phyloP scores from a whole-genome alignment of 92 coral and sea anemone species.

The Porites rus region DNA sequence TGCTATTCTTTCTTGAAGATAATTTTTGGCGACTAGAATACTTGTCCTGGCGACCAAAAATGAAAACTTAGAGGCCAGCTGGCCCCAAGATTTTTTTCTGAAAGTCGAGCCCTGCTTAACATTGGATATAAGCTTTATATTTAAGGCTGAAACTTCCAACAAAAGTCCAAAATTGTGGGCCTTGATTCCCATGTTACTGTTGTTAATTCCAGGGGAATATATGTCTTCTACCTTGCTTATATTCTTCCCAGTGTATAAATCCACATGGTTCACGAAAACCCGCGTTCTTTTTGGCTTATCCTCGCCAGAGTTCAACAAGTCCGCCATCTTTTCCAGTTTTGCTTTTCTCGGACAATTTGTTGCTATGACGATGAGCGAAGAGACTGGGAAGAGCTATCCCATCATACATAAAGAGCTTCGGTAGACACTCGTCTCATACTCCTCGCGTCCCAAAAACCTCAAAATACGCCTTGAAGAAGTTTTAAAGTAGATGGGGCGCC shows the following conservation, averaged over 20 bases:
- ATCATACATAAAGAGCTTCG: not conserved
- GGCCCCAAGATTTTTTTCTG: too few species aligned
- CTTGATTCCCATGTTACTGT: too few species aligned
- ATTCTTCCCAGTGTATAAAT: slow-evolving; percentile 87
- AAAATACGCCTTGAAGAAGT: too few species aligned
- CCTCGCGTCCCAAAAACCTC: not conserved
- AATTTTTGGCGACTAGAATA: too few species aligned
- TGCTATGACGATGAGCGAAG: slow-evolving; percentile 18
- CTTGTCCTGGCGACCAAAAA: too few species aligned
- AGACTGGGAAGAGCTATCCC: slow-evolving; percentile 25
- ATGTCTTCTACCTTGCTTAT: slow-evolving; percentile 87
- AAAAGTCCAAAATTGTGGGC: too few species aligned
- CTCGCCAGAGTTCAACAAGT: slow-evolving; percentile 67
- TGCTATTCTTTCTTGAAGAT: too few species aligned
- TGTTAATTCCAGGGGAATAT: too few species aligned
- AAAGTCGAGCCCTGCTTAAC: too few species aligned
- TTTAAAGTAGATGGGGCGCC: not conserved
- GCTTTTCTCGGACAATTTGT: slow-evolving; percentile 4
- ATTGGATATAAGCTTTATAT: too few species aligned
- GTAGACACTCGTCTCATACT: slow-evolving; percentile 8
- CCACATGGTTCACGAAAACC: slow-evolving; percentile 95
- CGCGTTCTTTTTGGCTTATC: slow-evolving; percentile 79
- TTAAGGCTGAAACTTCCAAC: not conserved
- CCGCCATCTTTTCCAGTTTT: slow-evolving; percentile 76
- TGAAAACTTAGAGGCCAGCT: too few species aligned